phyloP scores from a whole-genome alignment of 1,140 invertebrate species.

The Micrasema minimum region DNA sequence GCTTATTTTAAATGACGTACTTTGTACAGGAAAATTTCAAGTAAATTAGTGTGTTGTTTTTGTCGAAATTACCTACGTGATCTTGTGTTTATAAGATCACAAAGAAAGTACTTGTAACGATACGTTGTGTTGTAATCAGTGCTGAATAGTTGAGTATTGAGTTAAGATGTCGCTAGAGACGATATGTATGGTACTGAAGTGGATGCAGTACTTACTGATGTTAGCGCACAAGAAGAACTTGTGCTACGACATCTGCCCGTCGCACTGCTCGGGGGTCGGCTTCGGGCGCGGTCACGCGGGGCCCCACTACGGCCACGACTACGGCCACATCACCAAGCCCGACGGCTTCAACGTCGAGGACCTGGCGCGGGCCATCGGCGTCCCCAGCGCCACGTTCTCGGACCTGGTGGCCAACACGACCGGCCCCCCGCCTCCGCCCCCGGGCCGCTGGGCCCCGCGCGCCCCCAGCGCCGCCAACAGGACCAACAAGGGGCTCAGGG shows the following conservation, averaged over 20 bases:
- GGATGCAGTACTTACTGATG: slow-evolving; percentile 49
- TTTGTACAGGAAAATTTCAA: too few species aligned
- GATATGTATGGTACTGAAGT: slow-evolving; percentile 47
- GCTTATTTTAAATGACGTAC: not conserved
- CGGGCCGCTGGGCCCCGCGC: too few species aligned
- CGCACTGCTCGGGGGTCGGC: slow-evolving; percentile 31
- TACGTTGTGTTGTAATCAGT: too few species aligned
- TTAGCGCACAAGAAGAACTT: slow-evolving; percentile 48
- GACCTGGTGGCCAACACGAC: slow-evolving; percentile 32
- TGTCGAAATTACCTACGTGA: too few species aligned
- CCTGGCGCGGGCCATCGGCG: slow-evolving; percentile 46
- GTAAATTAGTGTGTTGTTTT: too few species aligned
- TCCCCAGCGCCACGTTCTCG: slow-evolving; percentile 43
- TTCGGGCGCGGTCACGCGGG: slow-evolving; percentile 27
- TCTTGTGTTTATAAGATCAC: too few species aligned
- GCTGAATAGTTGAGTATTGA: too few species aligned
- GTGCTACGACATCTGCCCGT: slow-evolving; percentile 49
- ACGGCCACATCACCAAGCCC: slow-evolving; percentile 6
- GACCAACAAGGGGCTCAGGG: not conserved
- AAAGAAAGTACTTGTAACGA: too few species aligned
- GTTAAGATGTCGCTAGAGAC: slow-evolving; percentile 46
- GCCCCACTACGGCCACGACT: slow-evolving; percentile 27
- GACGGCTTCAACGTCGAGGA: slow-evolving; percentile 43
- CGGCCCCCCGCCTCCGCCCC: not conserved
- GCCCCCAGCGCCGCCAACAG: not conserved